phyloP scores from a whole-genome alignment of 2,888 invertebrate genomes.

The Tenthredo notha region DNA sequence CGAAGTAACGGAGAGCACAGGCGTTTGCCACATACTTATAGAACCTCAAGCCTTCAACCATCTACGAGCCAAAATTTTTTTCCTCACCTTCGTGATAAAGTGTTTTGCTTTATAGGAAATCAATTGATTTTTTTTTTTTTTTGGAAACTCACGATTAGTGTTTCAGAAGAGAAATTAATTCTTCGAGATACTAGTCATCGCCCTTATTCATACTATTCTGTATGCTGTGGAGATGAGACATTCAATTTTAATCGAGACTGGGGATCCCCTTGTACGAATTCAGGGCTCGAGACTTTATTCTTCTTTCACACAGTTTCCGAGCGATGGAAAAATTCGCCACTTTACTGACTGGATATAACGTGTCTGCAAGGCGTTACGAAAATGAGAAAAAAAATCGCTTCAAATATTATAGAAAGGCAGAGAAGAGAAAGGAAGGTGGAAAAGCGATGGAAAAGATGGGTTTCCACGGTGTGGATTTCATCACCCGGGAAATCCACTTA shows the following conservation, averaged over 20 bases:
- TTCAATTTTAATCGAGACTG: not conserved
- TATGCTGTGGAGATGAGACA: not conserved
- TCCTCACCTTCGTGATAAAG: not conserved
- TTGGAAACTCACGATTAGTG: not conserved
- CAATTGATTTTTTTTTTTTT: not conserved
- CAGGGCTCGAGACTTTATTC: not conserved
- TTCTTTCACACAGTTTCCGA: not conserved
- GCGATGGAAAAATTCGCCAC: not conserved
- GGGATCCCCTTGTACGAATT: not conserved
- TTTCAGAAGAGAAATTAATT: not conserved
- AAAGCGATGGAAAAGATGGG: not conserved
- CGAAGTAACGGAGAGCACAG: not conserved
- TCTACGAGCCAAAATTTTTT: not conserved
- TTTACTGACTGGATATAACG: constrained; percentile 18
- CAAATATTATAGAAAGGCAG: not conserved
- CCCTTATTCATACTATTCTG: not conserved
- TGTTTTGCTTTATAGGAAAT: not conserved
- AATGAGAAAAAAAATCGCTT: constrained; percentile 16
- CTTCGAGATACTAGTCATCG: not conserved
- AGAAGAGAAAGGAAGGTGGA: not conserved
- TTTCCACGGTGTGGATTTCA: not conserved
- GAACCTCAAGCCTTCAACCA: not conserved
- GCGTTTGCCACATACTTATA: not conserved
- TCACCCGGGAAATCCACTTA: not conserved
- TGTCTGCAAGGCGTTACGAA: not conserved